phyloP scores from a whole-genome alignment of 2,888 invertebrate species.

The Xestobium rufovillosum region DNA sequence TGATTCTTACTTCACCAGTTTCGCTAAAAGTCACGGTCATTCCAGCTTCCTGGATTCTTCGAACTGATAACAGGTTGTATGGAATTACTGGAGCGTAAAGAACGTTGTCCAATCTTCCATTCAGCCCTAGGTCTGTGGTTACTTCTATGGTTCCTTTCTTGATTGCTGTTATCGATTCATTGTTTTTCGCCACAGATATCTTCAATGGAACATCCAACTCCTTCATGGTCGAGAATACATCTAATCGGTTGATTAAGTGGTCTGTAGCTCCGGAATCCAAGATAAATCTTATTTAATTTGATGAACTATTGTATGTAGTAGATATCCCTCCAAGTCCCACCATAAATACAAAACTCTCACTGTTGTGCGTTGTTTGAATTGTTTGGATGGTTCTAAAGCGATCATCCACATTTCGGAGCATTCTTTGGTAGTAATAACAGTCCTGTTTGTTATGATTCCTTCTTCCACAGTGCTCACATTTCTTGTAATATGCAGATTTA shows the following conservation, averaged over 20 bases:
- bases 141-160: slow-evolving; percentile 29
- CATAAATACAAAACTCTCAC: too few relatives aligned
- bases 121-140: slow-evolving; percentile 24
- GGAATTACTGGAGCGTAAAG: slow-evolving; percentile 30
- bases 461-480: slow-evolving; percentile 32
- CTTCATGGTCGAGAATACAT: slow-evolving; percentile 10
- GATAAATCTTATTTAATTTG: slow-evolving; percentile 5
- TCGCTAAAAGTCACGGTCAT: slow-evolving; percentile 29
- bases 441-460: slow-evolving; percentile 30
- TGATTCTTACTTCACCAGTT: slow-evolving; percentile 24
- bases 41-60: slow-evolving; percentile 26
- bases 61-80: slow-evolving; percentile 30
- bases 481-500: slow-evolving; percentile 15
- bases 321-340: too few relatives aligned
- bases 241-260: slow-evolving; percentile 11
- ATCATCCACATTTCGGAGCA: slow-evolving; percentile 17
- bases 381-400: slow-evolving; percentile 16
- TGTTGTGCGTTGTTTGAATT: not conserved
- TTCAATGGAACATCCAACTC: slow-evolving; percentile 19
- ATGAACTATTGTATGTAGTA: too few relatives aligned
- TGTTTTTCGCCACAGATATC: slow-evolving; percentile 27
- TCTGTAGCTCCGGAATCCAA: slow-evolving; percentile 14
- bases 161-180: slow-evolving; percentile 21
- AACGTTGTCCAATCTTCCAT: slow-evolving; percentile 20
- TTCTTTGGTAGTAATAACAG: slow-evolving; percentile 26